phyloP scores from a whole-genome alignment of 2,113 vertebrate genomes.

The Notothenia coriiceps region DNA sequence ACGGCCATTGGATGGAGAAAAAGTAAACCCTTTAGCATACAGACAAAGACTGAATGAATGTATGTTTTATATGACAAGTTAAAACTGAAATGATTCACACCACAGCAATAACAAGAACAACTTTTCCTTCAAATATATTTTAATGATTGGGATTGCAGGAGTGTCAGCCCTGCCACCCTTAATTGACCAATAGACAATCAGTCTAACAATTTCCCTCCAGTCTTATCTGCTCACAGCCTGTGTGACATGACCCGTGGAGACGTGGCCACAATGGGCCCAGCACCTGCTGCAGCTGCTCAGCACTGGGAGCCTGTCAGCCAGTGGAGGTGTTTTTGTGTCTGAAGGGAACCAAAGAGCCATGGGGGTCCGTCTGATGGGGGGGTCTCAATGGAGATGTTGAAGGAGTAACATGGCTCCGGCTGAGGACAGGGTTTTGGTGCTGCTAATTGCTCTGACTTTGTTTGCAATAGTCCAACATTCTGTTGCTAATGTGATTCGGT shows the following conservation, averaged over 20 bases:
- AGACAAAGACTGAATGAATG: too few species aligned
- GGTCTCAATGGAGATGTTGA: conserved; percentile 40
- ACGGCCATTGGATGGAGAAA: too few species aligned
- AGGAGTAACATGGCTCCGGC: conserved; percentile 39
- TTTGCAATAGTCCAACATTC: conserved; percentile 68
- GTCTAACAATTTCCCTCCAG: not conserved
- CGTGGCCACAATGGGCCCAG: conserved; percentile 51
- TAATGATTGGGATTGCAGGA: too few species aligned
- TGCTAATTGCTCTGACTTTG: conserved; percentile 72
- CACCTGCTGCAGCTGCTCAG: conserved; percentile 25
- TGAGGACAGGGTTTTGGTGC: conserved; percentile 42
- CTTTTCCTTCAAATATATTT: too few species aligned
- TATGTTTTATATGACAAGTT: too few species aligned
- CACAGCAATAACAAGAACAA: too few species aligned
- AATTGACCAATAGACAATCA: too few species aligned
- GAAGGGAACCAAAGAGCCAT: conserved; percentile 48
- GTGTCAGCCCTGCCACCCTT: too few species aligned
- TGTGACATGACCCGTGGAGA: conserved; percentile 52
- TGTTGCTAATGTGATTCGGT: conserved; percentile 65
- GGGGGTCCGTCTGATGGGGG: conserved; percentile 65
- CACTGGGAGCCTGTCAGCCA: conserved; percentile 25
- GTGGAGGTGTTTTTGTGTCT: conserved; percentile 54
- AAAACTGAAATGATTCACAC: too few species aligned
- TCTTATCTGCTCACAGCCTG: conserved; percentile 13
- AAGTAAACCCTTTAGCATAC: too few species aligned